Conservation (phyloP, 2,113 vertebrate genomes). For the Gymnobelideus leadbeateri region DNA sequence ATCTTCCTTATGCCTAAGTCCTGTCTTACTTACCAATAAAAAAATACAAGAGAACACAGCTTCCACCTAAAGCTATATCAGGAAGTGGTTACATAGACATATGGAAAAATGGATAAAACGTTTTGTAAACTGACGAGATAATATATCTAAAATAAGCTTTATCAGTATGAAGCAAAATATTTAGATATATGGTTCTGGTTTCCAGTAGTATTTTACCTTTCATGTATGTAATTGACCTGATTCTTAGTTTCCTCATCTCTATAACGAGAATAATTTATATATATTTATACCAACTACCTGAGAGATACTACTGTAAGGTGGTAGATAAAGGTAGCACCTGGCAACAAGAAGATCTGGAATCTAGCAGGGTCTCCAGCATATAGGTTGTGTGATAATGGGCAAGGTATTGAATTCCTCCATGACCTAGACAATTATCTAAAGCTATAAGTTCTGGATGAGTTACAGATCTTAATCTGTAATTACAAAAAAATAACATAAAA, state of each 20-base stretch:
- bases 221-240: neutral
- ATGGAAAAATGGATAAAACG: neutral
- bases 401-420: neutral
- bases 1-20: neutral
- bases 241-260: neutral
- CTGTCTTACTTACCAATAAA: neutral
- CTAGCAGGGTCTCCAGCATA: neutral
- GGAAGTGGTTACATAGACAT: neutral
- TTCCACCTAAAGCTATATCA: neutral
- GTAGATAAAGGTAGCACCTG: neutral
- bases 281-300: neutral
- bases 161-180: neutral
- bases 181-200: neutral
- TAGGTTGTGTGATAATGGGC: neutral
- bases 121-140: neutral
- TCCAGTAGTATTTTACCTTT: neutral
- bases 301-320: neutral
- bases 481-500: too few relatives aligned
- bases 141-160: neutral
- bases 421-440: neutral
- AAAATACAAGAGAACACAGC: neutral
- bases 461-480: too few relatives aligned
- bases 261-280: neutral
- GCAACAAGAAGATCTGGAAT: neutral
- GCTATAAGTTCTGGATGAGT: neutral